Evolutionary conservation across 2,113 vertebrate species (phyloP).

Genomic region (Alethe castanea): DNA sequence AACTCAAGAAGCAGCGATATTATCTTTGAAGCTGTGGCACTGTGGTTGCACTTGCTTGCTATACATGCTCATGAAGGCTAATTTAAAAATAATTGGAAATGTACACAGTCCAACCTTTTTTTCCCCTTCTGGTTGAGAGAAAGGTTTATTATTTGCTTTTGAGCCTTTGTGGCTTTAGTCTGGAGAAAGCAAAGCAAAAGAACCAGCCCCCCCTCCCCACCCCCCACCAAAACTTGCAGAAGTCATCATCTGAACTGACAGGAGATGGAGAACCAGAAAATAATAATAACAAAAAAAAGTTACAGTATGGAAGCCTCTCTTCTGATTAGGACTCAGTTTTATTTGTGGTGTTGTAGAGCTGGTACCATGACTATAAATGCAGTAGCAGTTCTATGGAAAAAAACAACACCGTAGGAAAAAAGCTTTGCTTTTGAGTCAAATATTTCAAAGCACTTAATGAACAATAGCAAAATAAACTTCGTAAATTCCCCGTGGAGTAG

Average conservation of each 20-base stretch:
- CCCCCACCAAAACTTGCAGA: background rate
- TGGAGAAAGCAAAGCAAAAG: background rate
- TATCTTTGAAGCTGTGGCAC: conserved; percentile 31
- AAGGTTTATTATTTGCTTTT: background rate
- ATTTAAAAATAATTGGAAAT: background rate
- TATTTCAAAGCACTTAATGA: background rate
- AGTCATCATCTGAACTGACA: background rate
- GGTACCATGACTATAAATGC: background rate
- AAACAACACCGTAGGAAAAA: background rate
- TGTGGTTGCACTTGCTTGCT: background rate
- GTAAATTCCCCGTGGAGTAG: background rate
- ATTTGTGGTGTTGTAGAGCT: background rate
- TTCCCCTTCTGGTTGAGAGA: background rate
- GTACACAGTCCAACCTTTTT: background rate
- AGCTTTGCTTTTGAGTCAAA: background rate
- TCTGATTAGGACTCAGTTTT: background rate
- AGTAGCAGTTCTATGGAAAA: background rate
- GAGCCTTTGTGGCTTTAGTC: background rate
- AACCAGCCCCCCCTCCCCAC: no score
- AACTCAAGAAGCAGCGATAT: conserved; percentile 55
- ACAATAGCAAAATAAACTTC: background rate
- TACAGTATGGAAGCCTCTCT: background rate
- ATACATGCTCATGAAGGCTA: background rate
- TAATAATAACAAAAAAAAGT: background rate
- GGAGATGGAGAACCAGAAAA: background rate